Percentiles rank a stretch among this genome's conserved stretches.
Conservation (phyloP, 2,888 invertebrate species). For the Tetragonula carbonaria region DNA sequence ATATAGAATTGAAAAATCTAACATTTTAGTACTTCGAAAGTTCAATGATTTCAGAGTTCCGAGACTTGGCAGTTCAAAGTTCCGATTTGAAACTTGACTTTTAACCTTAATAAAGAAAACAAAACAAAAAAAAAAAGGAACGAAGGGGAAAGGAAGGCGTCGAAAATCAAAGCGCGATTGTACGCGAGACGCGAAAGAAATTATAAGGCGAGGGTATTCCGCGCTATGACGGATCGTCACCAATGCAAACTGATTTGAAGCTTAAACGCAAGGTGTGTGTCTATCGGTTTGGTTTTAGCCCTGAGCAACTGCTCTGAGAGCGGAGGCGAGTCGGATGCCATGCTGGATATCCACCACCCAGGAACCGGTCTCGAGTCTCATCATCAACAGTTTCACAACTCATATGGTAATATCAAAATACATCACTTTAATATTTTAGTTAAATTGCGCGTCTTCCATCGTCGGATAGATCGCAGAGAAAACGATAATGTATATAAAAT, state of each 20-base stretch:
- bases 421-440: constrained; percentile 76
- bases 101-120: not conserved
- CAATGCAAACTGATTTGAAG: constrained; percentile 72
- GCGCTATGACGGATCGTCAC: constrained; percentile 50
- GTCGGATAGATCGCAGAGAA: not conserved
- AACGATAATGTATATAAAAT: not conserved
- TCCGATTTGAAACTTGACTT: not conserved
- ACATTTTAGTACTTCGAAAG: not conserved
- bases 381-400: constrained; percentile 84
- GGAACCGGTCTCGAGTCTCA: constrained; percentile 83
- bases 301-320: constrained; percentile 84
- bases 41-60: not conserved
- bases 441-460: constrained; percentile 7
- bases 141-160: constrained; percentile 1
- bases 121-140: not conserved
- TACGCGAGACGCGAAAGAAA: constrained; percentile 65
- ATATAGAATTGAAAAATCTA: too few relatives aligned
- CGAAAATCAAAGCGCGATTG: constrained; percentile 26
- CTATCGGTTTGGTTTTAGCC: constrained; percentile 84
- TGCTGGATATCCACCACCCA: constrained; percentile 83
- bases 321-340: constrained; percentile 83
- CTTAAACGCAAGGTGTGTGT: constrained; percentile 84
- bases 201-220: constrained; percentile 61
- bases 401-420: constrained; percentile 83
- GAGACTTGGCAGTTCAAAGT: not conserved